phyloP scores from a whole-genome alignment of 2,113 vertebrate genomes.

The Paramisgurnus dabryanus region DNA sequence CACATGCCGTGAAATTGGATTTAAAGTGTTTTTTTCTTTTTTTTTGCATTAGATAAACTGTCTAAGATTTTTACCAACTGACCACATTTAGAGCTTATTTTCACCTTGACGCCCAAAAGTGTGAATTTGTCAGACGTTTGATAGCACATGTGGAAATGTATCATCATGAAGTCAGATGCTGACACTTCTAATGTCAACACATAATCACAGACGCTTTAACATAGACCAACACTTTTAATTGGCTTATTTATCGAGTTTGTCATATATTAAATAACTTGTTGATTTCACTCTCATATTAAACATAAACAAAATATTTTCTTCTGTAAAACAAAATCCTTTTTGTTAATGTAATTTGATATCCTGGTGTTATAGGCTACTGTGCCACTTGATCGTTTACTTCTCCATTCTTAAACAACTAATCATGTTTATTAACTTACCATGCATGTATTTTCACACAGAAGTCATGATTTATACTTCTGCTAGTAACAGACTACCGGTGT shows the following conservation, averaged over 20 bases:
- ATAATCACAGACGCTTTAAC: conserved; percentile 17
- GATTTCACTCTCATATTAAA: background rate
- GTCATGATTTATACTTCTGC: too few species aligned
- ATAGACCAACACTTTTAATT: conserved; percentile 55
- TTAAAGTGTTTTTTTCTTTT: background rate
- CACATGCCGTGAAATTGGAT: too few species aligned
- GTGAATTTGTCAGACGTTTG: conserved; percentile 12
- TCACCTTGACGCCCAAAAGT: conserved; percentile 25
- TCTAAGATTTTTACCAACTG: conserved; percentile 2
- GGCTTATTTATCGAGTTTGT: conserved; percentile 31
- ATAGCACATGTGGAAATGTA: conserved; percentile 16
- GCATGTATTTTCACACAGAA: too few species aligned
- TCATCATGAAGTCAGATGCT: background rate
- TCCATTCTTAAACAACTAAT: background rate
- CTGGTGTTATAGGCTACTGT: background rate
- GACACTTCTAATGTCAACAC: conserved; percentile 21
- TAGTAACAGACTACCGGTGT: too few species aligned
- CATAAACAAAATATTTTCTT: too few species aligned
- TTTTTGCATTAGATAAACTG: background rate
- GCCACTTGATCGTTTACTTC: background rate
- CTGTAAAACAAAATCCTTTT: background rate
- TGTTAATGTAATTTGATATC: background rate
- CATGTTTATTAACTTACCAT: too few species aligned
- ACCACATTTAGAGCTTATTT: conserved; percentile 28
- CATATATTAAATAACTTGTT: conserved; percentile 26